These are phyloP conservation scores for Microctonus brassicae DNA, from an alignment of 2,888 invertebrate species.

Conservation along the genomic window DNA sequence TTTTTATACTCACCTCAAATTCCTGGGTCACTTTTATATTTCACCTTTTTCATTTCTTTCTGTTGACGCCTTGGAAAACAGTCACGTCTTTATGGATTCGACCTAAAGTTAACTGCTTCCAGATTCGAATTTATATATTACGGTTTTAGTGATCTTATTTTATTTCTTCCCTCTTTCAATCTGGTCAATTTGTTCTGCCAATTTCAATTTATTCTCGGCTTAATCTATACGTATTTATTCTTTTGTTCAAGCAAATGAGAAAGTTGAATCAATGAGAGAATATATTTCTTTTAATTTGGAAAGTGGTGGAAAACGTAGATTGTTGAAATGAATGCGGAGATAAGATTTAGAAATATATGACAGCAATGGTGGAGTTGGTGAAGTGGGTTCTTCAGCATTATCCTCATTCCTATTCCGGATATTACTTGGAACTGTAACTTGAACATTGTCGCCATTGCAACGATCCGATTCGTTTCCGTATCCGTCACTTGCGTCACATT, in stretches of 20 bases:
- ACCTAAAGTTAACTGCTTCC: conserved; percentile 25
- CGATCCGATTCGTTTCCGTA: conserved; percentile 28
- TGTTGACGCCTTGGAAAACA: conserved; percentile 10
- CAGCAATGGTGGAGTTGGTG: too few species aligned
- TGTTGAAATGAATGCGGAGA: conserved; percentile 31
- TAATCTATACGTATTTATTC: background rate
- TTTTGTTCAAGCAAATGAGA: background rate
- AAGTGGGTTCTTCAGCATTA: background rate
- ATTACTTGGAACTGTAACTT: conserved; percentile 33
- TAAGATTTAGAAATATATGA: conserved; percentile 26
- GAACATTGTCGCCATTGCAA: background rate
- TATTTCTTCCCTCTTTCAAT: conserved; percentile 10
- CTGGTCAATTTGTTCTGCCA: conserved; percentile 24
- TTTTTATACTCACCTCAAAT: background rate
- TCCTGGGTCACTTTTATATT: too few species aligned
- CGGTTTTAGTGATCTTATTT: background rate
- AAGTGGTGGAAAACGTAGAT: background rate
- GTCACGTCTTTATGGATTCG: conserved; percentile 25
- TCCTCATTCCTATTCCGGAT: conserved; percentile 24
- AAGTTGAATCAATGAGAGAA: background rate
- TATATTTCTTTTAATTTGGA: background rate
- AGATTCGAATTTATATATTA: conserved; percentile 1
- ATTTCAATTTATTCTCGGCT: conserved; percentile 33
- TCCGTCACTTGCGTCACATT: background rate
- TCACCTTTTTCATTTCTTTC: background rate